phyloP scores from a whole-genome alignment of 2,797 vertebrate genomes.

The Remorina albescens region DNA sequence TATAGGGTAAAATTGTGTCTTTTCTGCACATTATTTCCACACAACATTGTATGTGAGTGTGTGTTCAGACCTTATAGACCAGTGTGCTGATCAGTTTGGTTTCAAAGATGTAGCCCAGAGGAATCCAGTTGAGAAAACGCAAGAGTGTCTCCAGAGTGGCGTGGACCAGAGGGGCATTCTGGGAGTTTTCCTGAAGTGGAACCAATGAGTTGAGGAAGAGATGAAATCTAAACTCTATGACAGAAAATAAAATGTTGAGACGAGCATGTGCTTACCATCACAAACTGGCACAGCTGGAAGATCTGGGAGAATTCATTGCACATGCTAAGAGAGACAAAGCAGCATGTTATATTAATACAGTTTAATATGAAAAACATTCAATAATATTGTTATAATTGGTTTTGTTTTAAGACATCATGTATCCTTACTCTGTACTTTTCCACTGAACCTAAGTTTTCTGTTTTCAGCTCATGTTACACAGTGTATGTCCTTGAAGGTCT shows the following conservation, averaged over 20 bases:
- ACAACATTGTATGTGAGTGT: neutral
- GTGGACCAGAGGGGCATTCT: slow-evolving; percentile 96
- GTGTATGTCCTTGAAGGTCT: too few species aligned
- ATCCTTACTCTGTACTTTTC: too few species aligned
- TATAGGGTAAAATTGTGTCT: neutral
- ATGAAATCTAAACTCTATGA: neutral
- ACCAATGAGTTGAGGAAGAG: slow-evolving; percentile 32
- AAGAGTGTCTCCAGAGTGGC: slow-evolving; percentile 96
- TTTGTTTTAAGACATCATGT: too few species aligned
- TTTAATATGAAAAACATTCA: too few species aligned
- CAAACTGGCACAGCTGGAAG: slow-evolving; percentile 98
- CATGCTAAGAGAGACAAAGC: slow-evolving; percentile 86
- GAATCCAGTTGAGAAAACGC: slow-evolving; percentile 98
- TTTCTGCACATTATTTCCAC: neutral
- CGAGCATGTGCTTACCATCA: slow-evolving; percentile 88
- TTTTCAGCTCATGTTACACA: too few species aligned
- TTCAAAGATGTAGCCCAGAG: slow-evolving; percentile 97
- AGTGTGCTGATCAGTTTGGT: slow-evolving; percentile 98
- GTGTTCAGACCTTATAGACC: slow-evolving; percentile 92
- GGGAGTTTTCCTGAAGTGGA: slow-evolving; percentile 91
- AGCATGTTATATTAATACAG: too few species aligned
- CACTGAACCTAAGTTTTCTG: too few species aligned
- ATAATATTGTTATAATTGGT: too few species aligned
- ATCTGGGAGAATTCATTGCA: slow-evolving; percentile 99
- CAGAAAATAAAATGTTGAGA: neutral